phyloP scores from a whole-genome alignment of 2,888 invertebrate species.

The Blastobasis adustella region DNA sequence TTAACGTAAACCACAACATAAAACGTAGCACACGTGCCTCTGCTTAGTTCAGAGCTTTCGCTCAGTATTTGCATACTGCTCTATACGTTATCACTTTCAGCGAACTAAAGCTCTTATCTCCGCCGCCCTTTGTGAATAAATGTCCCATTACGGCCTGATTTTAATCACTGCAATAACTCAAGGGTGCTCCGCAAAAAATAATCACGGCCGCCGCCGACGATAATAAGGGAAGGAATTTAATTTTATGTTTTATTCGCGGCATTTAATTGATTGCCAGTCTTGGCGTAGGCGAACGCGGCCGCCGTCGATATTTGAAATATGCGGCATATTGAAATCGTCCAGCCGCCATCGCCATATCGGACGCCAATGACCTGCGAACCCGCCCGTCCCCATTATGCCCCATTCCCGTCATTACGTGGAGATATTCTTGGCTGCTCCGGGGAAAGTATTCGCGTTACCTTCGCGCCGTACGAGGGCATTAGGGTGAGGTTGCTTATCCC shows the following conservation, averaged over 20 bases:
- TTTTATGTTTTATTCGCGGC: slow-evolving; percentile 50
- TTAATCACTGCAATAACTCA: background rate
- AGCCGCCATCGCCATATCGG: slow-evolving; percentile 40
- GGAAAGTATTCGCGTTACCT: slow-evolving; percentile 6
- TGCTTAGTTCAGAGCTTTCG: too few relatives aligned
- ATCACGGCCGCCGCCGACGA: slow-evolving; percentile 6
- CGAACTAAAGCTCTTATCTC: too few relatives aligned
- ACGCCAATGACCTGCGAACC: slow-evolving; percentile 50
- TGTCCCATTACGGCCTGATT: too few relatives aligned
- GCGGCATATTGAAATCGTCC: slow-evolving; percentile 65
- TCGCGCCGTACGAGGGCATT: too few relatives aligned
- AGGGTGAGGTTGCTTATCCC: too few relatives aligned
- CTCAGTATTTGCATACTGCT: too few relatives aligned
- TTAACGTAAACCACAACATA: too few relatives aligned
- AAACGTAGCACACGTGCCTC: too few relatives aligned
- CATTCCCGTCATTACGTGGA: slow-evolving; percentile 37
- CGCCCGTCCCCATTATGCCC: slow-evolving; percentile 13
- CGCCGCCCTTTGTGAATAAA: too few relatives aligned
- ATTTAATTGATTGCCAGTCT: slow-evolving; percentile 54
- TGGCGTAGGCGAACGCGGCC: slow-evolving; percentile 39
- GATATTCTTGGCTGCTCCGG: slow-evolving; percentile 25
- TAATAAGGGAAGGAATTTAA: slow-evolving; percentile 28
- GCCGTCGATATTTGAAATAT: slow-evolving; percentile 58
- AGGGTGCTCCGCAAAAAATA: slow-evolving; percentile 11
- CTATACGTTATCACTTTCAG: too few relatives aligned